Base-by-base conservation (phyloP, 1,140 invertebrate genomes). In the Coboldia fuscipes region DNA sequence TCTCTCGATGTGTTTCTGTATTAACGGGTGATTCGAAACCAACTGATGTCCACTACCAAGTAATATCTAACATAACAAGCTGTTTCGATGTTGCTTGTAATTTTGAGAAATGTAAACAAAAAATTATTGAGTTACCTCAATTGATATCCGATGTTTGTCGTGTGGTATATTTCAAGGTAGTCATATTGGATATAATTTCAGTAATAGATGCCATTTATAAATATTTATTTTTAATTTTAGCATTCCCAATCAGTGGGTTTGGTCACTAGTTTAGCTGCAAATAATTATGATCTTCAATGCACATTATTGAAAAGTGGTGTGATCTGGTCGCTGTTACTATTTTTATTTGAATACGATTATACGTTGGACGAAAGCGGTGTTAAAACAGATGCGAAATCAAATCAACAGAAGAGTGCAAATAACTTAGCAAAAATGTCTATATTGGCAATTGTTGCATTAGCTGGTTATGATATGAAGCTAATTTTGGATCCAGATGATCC, bases 291-390 rank as follows among this genome's bases (percentile, higher is more conserved):
- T 41, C 67, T 97, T 16, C 92, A 97, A 56, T 77, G 80, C 47
- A 74, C 81, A 50, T 57, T 98, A 16, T 70, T 93, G n/a, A 72
- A 93, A 48, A 74, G 84, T 5, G 93, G 92, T 8, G 81, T 83
- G 1, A 49, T 98, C 0, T 97, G 88, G 81, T 86, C 93, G 48
- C 56, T 99, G 18, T 53, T 98, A 32, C 65, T 81, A 1, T 84
- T 84, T 44, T 73, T 90, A 47, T 94, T 98, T 54, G 75, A 78
- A 29, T 99, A 97, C 52, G 96, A 99, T 61, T 98, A 83, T 54
- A 99, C 96, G 0, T 61, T 98, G 36, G 85, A 96, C 36, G 94
- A 98, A 61, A 85, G 90, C 35, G 93, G 92, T 1, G 81, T 97
- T 12, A 77, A 89, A 50, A 64, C 75, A 37, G 72, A 66, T 42